These are phyloP conservation scores for Lutjanus erythropterus DNA, from an alignment of 2,113 vertebrate species.

Conservation along the genomic window DNA sequence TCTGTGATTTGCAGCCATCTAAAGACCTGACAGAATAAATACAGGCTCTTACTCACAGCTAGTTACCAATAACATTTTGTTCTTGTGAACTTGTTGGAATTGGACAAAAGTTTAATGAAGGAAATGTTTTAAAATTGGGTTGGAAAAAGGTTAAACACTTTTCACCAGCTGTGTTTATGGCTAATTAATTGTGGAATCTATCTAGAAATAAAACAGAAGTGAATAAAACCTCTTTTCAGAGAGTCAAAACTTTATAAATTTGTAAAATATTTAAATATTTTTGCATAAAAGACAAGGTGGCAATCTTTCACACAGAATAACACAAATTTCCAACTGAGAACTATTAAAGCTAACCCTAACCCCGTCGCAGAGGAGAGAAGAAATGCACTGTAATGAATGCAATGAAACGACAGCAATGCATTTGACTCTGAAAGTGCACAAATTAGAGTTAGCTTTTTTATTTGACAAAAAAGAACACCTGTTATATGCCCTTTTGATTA, in stretches of 20 bases:
- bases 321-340: background rate
- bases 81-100: background rate
- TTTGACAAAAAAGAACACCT: too few relatives aligned
- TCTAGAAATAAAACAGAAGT: background rate
- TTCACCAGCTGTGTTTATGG: background rate
- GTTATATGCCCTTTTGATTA: too few relatives aligned
- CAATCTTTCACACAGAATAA: background rate
- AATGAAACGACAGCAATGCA: too few relatives aligned
- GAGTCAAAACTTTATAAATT: background rate
- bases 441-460: too few relatives aligned
- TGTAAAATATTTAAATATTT: background rate
- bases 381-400: too few relatives aligned
- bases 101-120: slow-evolving; percentile 10
- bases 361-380: too few relatives aligned
- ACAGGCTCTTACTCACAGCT: background rate
- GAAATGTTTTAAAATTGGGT: slow-evolving; percentile 1
- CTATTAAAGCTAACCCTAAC: too few relatives aligned
- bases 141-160: slow-evolving; percentile 4
- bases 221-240: background rate
- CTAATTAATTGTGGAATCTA: background rate
- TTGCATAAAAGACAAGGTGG: background rate
- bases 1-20: slow-evolving; percentile 26
- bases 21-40: slow-evolving; percentile 1
- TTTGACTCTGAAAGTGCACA: too few relatives aligned
- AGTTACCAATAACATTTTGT: background rate